A percentile compares a stretch with the other conserved stretches of the same genome.
Conservation (phyloP, 2,113 vertebrate genomes). For the Cathartes aura region DNA sequence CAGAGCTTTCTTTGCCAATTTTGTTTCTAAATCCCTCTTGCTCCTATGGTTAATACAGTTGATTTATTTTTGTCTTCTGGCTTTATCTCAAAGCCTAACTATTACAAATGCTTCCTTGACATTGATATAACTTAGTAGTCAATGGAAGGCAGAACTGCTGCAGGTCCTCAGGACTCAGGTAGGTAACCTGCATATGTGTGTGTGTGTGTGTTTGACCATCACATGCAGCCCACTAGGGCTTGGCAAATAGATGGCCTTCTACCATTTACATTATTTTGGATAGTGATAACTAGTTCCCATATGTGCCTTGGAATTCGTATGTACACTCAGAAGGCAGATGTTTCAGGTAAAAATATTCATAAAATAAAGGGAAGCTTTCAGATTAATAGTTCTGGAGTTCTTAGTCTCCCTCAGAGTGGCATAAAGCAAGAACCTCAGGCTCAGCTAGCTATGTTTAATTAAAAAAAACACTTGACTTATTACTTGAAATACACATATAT, state of each 20-base stretch:
- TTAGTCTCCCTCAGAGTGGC: background rate
- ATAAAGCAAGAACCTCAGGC: background rate
- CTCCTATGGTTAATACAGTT: background rate
- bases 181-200: background rate
- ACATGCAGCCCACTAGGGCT: background rate
- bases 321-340: background rate
- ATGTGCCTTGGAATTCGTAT: background rate
- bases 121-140: background rate
- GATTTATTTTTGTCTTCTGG: background rate
- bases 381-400: background rate
- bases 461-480: background rate
- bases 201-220: background rate
- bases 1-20: background rate
- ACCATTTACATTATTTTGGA: background rate
- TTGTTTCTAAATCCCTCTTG: background rate
- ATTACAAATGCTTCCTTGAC: background rate
- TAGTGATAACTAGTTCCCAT: background rate
- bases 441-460: background rate
- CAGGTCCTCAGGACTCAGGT: background rate
- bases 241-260: background rate
- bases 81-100: background rate
- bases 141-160: background rate
- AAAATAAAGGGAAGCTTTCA: background rate
- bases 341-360: background rate
- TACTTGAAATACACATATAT: background rate